Evolutionary conservation across 2,888 invertebrate genomes (phyloP), one percentile per base, ranked within the genome.

Genomic region (Plebejus anna): DNA sequence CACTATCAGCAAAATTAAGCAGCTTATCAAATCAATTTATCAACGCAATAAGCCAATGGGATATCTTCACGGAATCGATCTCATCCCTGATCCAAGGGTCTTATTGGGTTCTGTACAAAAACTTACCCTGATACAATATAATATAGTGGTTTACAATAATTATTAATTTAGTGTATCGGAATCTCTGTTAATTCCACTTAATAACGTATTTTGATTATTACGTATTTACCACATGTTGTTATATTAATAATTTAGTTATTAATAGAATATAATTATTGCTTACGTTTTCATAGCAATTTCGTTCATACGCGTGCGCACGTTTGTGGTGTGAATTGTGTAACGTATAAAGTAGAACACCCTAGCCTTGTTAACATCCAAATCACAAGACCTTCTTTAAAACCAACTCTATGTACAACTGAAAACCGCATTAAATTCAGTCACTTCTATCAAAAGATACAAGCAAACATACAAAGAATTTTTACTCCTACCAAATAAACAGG

Each of bases 1-100:
- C 66, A 13, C 66, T 66, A 36, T 66, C 32, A 66, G 11, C 16
- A 16, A 13, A 32, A 66, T 66, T 66, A 66, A 66, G 5, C 32
- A 11, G 32, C 66, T 36, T 66, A 66, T 66, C 66, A 36, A 66
- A 66, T 66, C 66, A 66, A 66, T 36, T 66, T 66, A 66, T 66
- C 66, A 66, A 66, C 66, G 32, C 66, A 66, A 66, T 32, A 66
- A 66, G 66, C 66, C 32, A 66, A 66, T 36, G 66, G 66, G 32
- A 36, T 16, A 66, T 66, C 66, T 36, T 7, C 13, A 66, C 5
- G 13, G 61, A 66, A 66, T 28, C 9, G 61, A 66, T 66, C 66
- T 36, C 66, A 66, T 9, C 16, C 22, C 61, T 36, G 32, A 66
- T 32, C 66, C 13, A 36, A 36, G 66, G 66, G 66, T 66, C 66